Evolutionary conservation across 2,888 invertebrate species (phyloP).

Genomic region (Drosophila quasianomalipes): DNA sequence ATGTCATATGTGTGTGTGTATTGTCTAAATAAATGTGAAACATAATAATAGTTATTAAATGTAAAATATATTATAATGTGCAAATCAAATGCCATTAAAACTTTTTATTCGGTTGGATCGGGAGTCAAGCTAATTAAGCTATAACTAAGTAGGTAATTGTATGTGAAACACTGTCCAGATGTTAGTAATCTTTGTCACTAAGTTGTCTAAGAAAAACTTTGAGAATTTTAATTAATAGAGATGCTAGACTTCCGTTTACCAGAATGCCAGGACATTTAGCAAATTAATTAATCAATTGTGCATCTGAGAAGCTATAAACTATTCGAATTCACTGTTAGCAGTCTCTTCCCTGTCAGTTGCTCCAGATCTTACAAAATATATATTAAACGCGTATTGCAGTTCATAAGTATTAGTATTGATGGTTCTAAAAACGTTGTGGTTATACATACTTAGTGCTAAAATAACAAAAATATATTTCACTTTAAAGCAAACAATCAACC

Average conservation of each 20-base stretch:
- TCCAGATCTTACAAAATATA: constrained; percentile 6
- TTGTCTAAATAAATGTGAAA: constrained; percentile 16
- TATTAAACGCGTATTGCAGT: constrained; percentile 6
- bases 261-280: constrained; percentile 2
- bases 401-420: constrained; percentile 35
- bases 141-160: constrained; percentile 30
- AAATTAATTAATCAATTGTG: background rate
- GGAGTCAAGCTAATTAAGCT: constrained; percentile 14
- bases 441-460: constrained; percentile 46
- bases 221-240: constrained; percentile 49
- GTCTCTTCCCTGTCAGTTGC: constrained; percentile 21
- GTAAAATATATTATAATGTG: constrained; percentile 8
- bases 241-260: constrained; percentile 46
- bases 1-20: constrained; percentile 27
- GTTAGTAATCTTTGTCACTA: constrained; percentile 6
- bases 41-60: constrained; percentile 10
- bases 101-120: constrained; percentile 34
- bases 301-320: constrained; percentile 8
- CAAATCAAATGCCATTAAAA: constrained; percentile 17
- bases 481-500: constrained; percentile 40
- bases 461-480: constrained; percentile 20
- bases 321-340: background rate
- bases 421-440: constrained; percentile 62
- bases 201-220: constrained; percentile 23
- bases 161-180: constrained; percentile 22